A percentile compares a stretch with the other conserved stretches of the same genome.
Conservation (phyloP, 35 echinoderm and acorn worm species). For the Ophioderma brevispina region DNA sequence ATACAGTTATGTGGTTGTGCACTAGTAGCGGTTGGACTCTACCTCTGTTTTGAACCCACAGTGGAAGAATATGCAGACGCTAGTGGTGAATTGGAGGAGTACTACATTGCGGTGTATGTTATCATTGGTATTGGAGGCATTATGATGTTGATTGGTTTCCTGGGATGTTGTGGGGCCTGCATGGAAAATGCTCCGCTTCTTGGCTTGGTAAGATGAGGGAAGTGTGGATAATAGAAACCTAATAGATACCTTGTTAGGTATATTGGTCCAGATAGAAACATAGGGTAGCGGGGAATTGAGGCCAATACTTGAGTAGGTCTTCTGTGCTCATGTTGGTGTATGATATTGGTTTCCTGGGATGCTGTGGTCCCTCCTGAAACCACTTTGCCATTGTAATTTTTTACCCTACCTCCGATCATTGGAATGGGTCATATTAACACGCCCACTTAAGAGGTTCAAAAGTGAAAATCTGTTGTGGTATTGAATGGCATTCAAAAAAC, state of each 20-base stretch:
- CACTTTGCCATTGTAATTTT: no score
- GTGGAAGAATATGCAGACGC: slow-evolving; percentile 71
- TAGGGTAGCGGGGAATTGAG: no score
- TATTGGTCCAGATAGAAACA: no score
- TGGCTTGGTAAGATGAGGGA: slow-evolving; percentile 62
- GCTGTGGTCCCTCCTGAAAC: slow-evolving; percentile 88
- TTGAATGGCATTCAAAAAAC: no score
- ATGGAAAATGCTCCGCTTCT: slow-evolving; percentile 82
- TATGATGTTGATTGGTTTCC: slow-evolving; percentile 97
- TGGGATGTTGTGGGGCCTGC: slow-evolving; percentile 96
- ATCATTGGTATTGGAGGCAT: slow-evolving; percentile 87
- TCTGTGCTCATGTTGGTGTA: slow-evolving; percentile 2
- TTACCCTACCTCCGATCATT: no score
- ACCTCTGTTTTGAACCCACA: slow-evolving; percentile 90
- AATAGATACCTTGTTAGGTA: background rate
- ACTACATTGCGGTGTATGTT: slow-evolving; percentile 93
- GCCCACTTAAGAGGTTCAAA: no score
- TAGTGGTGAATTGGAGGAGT: slow-evolving; percentile 78
- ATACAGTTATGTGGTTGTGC: slow-evolving; percentile 97
- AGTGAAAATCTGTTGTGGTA: no score
- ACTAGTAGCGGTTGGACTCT: slow-evolving; percentile 84
- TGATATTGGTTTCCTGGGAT: slow-evolving; percentile 96
- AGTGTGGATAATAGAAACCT: background rate
- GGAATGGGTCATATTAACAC: no score
- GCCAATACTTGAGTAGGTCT: no score